Evolutionary conservation across 2,888 invertebrate species (phyloP).

Genomic region (Lasioglossum villosulum): DNA sequence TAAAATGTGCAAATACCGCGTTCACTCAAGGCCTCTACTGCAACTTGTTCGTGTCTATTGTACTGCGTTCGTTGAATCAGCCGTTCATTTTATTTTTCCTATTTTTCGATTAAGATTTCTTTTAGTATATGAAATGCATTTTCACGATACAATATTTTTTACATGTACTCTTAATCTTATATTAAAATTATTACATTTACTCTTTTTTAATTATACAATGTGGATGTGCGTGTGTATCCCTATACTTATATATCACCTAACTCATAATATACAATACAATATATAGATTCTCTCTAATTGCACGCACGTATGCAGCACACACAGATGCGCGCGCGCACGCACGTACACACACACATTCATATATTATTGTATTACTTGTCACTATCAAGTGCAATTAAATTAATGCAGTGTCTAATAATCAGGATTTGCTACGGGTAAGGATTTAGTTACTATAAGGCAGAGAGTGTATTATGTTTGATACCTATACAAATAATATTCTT

Average conservation of each 20-base stretch:
- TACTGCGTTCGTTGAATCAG: constrained; percentile 32
- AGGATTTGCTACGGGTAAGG: background rate
- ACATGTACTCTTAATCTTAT: background rate
- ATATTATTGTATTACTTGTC: background rate
- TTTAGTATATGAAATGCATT: constrained; percentile 4
- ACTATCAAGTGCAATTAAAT: background rate
- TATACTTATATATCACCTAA: background rate
- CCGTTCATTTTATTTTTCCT: constrained; percentile 41
- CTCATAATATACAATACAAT: background rate
- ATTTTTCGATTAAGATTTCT: constrained; percentile 8
- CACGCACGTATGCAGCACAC: no score
- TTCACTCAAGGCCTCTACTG: constrained; percentile 3
- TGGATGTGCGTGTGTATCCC: background rate
- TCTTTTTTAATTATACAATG: background rate
- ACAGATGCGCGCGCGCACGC: no score
- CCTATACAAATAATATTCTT: background rate
- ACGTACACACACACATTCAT: no score
- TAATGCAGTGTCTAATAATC: background rate
- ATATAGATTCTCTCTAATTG: background rate
- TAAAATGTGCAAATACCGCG: constrained; percentile 1
- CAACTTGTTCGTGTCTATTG: constrained; percentile 35
- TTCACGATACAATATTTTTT: background rate
- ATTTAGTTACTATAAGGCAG: background rate
- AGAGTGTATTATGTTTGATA: background rate
- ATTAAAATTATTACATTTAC: background rate